phyloP scores from a whole-genome alignment of 2,888 invertebrate species.

The Orchesella flavescens region DNA sequence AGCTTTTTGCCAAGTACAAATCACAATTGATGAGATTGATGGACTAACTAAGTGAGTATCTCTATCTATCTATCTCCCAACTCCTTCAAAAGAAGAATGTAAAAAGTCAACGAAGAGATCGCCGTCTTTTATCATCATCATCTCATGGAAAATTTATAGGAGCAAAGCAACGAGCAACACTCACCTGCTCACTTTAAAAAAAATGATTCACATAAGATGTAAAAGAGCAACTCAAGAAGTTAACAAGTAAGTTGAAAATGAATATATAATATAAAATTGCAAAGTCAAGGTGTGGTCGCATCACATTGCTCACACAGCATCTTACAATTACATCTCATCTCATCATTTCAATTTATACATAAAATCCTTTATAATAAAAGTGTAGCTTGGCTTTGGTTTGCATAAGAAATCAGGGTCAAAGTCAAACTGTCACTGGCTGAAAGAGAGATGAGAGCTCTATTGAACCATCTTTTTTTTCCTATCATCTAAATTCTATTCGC shows the following conservation, averaged over 20 bases:
- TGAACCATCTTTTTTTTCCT: conserved; percentile 14
- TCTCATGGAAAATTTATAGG: too few species aligned
- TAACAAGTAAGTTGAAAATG: conserved; percentile 28
- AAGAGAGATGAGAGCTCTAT: conserved; percentile 13
- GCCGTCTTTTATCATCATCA: too few species aligned
- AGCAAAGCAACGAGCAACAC: neutral
- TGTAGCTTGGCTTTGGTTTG: too few species aligned
- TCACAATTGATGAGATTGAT: neutral
- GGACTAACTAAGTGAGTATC: too few species aligned
- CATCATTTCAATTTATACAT: conserved; percentile 18
- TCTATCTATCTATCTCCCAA: too few species aligned
- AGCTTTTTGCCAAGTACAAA: neutral
- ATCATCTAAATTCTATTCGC: too few species aligned
- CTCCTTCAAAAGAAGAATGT: too few species aligned
- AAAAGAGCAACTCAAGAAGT: neutral
- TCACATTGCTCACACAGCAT: conserved; percentile 32
- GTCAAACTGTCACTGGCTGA: conserved; percentile 2
- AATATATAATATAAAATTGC: conserved; percentile 43
- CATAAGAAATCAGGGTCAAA: conserved; percentile 8
- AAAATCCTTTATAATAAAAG: neutral
- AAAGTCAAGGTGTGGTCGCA: conserved; percentile 55
- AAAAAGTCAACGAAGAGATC: too few species aligned
- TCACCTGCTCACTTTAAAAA: neutral
- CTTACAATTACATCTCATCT: conserved; percentile 5
- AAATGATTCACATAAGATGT: conserved; percentile 1